Conservation (phyloP, 2,797 vertebrate species). For the Perodicticus potto region DNA sequence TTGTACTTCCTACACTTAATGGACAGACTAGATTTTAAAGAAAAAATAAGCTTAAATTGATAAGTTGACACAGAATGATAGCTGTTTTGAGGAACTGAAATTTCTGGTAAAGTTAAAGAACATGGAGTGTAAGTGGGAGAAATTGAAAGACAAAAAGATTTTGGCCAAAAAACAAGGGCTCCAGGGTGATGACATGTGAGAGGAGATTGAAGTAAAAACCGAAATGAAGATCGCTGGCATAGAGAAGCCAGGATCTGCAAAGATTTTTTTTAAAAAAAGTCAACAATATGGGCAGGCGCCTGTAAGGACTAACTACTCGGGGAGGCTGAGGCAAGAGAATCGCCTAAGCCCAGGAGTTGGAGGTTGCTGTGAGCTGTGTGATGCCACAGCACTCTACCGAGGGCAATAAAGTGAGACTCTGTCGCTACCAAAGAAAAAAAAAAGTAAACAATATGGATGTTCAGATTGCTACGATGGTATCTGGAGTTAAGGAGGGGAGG, state of each 20-base stretch:
- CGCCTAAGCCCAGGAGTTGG: too few species aligned
- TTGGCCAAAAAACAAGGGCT: neutral
- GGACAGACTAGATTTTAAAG: constrained; percentile 3
- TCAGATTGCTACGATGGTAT: neutral
- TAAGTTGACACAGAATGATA: neutral
- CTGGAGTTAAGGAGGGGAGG: neutral
- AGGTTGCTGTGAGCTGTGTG: too few species aligned
- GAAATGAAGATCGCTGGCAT: neutral
- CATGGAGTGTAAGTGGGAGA: neutral
- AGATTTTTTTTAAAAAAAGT: neutral
- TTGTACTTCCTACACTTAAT: neutral
- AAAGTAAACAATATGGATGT: neutral
- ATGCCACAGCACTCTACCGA: too few species aligned
- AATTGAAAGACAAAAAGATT: constrained; percentile 23
- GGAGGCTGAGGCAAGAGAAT: too few species aligned
- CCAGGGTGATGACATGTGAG: neutral
- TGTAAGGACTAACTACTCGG: too few species aligned
- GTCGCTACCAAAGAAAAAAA: neutral
- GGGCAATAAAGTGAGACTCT: too few species aligned
- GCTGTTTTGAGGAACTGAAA: neutral
- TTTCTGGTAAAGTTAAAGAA: constrained; percentile 38
- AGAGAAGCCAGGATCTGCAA: neutral
- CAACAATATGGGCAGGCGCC: neutral
- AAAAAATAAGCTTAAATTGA: neutral
- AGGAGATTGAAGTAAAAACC: constrained; percentile 44